Conservation (phyloP, 2,113 vertebrate species). For the Ailurus styani region DNA sequence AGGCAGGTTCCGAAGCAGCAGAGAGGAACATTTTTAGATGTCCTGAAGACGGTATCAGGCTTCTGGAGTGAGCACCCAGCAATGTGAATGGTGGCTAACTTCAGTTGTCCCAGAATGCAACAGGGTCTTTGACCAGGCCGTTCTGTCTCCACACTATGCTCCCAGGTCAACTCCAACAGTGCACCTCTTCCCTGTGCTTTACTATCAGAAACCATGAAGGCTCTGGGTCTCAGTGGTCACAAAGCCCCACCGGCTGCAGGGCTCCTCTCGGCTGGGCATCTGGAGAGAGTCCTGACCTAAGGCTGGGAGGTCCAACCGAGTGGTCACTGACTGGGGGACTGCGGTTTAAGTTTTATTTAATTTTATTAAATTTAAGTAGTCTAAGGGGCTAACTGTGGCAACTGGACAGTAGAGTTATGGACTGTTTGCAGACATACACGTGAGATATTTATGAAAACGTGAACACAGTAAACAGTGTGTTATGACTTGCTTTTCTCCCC, state of each 20-base stretch:
- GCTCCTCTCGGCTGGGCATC: neutral
- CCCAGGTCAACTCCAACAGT: neutral
- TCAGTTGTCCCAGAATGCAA: neutral
- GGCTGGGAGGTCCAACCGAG: neutral
- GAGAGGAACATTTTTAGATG: neutral
- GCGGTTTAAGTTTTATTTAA: neutral
- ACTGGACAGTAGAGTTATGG: neutral
- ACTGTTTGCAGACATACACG: neutral
- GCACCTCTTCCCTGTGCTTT: neutral
- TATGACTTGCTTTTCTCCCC: neutral
- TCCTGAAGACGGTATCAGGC: neutral
- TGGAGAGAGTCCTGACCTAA: neutral
- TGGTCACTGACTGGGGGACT: neutral
- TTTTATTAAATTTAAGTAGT: neutral
- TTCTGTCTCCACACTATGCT: neutral
- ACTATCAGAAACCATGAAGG: neutral
- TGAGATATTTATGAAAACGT: neutral
- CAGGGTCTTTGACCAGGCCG: neutral
- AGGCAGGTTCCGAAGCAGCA: neutral
- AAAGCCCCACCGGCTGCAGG: neutral
- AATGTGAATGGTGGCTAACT: neutral
- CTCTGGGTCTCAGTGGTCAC: neutral
- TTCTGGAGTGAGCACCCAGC: neutral
- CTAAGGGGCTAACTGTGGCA: neutral
- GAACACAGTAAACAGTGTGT: neutral